phyloP scores from a whole-genome alignment of 2,888 invertebrate species.

The Lasiommata megera region DNA sequence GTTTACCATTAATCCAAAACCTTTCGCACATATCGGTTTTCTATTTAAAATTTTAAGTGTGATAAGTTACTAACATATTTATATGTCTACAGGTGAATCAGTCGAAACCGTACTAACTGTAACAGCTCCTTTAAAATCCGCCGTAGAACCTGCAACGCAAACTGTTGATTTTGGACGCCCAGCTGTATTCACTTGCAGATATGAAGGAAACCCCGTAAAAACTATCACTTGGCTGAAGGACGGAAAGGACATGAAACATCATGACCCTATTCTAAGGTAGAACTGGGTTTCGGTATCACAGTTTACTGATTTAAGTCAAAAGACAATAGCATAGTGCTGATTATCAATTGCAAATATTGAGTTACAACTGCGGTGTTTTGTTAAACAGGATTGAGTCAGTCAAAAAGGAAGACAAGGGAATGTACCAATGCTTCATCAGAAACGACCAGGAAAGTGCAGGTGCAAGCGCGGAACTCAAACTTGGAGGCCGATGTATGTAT shows the following conservation, averaged over 20 bases:
- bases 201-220: slow-evolving; percentile 94
- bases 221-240: slow-evolving; percentile 96
- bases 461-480: slow-evolving; percentile 94
- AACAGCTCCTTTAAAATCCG: slow-evolving; percentile 93
- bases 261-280: slow-evolving; percentile 87
- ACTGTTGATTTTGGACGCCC: slow-evolving; percentile 96
- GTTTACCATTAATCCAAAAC: too few species aligned
- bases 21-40: too few species aligned
- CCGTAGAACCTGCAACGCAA: slow-evolving; percentile 94
- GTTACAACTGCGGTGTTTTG: too few species aligned
- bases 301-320: too few species aligned
- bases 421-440: slow-evolving; percentile 97
- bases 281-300: neutral
- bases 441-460: slow-evolving; percentile 97
- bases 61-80: neutral
- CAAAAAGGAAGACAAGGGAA: slow-evolving; percentile 96
- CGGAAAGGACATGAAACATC: slow-evolving; percentile 91
- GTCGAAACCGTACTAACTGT: slow-evolving; percentile 96
- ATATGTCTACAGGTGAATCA: slow-evolving; percentile 88
- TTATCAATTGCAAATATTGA: too few species aligned
- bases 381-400: slow-evolving; percentile 89
- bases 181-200: slow-evolving; percentile 95
- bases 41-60: too few species aligned
- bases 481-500: slow-evolving; percentile 92
- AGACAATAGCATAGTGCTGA: too few species aligned